Evolutionary conservation across 2,113 vertebrate genomes (phyloP).

Genomic region (Sapajus apella): DNA sequence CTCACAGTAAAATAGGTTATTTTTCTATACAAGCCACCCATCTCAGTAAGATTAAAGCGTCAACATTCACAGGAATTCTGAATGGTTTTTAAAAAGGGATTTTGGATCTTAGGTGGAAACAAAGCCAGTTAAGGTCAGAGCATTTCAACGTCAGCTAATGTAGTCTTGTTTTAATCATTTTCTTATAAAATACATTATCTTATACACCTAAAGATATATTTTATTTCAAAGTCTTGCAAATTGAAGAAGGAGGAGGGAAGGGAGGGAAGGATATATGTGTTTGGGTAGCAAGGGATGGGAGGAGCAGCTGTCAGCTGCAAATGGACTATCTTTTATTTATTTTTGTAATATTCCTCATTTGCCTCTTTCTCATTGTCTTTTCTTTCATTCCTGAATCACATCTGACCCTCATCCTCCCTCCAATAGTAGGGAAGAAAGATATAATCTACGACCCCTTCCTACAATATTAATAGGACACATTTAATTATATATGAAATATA

Average conservation of each 20-base stretch:
- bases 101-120: conserved; percentile 41
- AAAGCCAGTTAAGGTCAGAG: conserved; percentile 41
- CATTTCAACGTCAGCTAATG: conserved; percentile 38
- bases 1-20: neutral
- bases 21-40: neutral
- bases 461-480: neutral
- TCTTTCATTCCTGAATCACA: conserved; percentile 1
- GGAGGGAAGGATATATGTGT: neutral
- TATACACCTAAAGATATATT: neutral
- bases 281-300: neutral
- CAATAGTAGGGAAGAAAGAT: neutral
- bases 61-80: neutral
- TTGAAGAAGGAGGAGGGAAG: neutral
- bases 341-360: neutral
- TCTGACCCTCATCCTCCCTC: neutral
- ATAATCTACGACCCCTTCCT: neutral
- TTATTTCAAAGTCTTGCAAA: neutral
- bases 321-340: neutral
- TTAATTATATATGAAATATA: neutral
- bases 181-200: conserved; percentile 29
- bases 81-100: neutral
- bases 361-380: neutral
- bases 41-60: neutral
- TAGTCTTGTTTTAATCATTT: conserved; percentile 33
- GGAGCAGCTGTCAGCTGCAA: neutral